Evolutionary conservation across 2,797 vertebrate species (phyloP).

Genomic region (Eulemur mongoz): DNA sequence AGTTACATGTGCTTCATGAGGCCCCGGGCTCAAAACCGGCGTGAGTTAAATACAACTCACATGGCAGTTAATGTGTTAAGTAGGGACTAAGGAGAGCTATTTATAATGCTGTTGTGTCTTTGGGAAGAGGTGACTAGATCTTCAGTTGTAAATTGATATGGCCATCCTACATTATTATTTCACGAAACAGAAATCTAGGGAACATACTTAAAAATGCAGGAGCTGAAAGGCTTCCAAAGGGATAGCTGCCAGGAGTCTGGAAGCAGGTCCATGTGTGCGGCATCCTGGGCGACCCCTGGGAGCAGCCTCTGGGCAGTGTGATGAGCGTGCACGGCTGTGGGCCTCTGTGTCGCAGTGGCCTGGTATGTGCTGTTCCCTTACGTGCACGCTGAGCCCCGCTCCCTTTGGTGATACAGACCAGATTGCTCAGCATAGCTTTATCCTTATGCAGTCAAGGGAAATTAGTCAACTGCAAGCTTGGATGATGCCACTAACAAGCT

Average conservation of each 20-base stretch:
- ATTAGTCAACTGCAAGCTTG: slow-evolving; percentile 55
- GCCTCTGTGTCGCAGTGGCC: neutral
- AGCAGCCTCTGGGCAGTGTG: neutral
- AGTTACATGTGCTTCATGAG: no score
- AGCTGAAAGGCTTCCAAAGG: neutral
- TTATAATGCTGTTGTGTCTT: neutral
- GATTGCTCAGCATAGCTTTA: slow-evolving; percentile 57
- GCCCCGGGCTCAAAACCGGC: no score
- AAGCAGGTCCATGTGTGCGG: neutral
- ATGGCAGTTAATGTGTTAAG: neutral
- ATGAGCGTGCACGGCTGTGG: neutral
- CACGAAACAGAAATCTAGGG: neutral
- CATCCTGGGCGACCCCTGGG: neutral
- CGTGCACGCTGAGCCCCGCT: neutral
- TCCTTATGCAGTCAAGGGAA: slow-evolving; percentile 56
- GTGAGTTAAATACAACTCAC: no score
- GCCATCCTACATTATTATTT: neutral
- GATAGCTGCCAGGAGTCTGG: neutral
- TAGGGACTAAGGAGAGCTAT: neutral
- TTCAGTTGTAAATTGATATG: neutral
- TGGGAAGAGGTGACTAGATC: neutral
- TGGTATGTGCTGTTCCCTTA: neutral
- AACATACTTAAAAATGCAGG: neutral
- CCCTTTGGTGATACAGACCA: slow-evolving; percentile 13
- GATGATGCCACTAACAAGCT: slow-evolving; percentile 68